Conservation (phyloP, 2,888 invertebrate genomes). For the Ectemnius lituratus region DNA sequence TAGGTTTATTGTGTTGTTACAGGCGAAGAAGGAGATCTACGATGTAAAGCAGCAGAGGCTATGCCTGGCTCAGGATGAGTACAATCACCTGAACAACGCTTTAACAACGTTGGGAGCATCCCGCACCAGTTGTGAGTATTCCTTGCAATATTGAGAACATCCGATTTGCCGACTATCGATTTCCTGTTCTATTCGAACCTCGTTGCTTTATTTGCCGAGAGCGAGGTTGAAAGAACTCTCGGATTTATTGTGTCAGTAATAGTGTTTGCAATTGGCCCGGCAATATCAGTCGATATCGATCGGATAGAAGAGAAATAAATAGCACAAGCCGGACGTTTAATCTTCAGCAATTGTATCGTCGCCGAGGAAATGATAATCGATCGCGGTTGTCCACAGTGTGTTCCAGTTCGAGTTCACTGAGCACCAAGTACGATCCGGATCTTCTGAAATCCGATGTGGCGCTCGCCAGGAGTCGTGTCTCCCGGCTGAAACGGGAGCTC, state of each 20-base stretch:
- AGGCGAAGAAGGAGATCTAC: slow-evolving; percentile 98
- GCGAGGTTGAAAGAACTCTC: background rate
- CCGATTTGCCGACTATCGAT: slow-evolving; percentile 6
- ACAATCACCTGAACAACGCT: slow-evolving; percentile 93
- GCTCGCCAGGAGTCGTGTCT: slow-evolving; percentile 92
- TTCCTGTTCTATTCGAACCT: slow-evolving; percentile 9
- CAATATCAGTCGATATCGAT: too few relatives aligned
- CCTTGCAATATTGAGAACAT: slow-evolving; percentile 26
- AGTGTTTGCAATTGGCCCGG: too few relatives aligned
- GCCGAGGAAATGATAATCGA: too few relatives aligned
- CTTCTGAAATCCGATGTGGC: slow-evolving; percentile 94
- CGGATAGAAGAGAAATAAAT: too few relatives aligned
- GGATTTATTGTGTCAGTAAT: background rate
- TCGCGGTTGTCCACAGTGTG: slow-evolving; percentile 81
- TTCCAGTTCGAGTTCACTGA: slow-evolving; percentile 91
- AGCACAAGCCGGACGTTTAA: too few relatives aligned
- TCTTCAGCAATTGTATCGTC: too few relatives aligned
- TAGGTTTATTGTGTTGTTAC: slow-evolving; percentile 70
- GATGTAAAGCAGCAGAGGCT: slow-evolving; percentile 96
- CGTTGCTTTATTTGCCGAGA: background rate
- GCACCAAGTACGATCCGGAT: slow-evolving; percentile 97
- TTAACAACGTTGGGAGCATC: slow-evolving; percentile 91
- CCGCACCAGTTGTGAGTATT: slow-evolving; percentile 92
- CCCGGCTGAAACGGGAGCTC: slow-evolving; percentile 92
- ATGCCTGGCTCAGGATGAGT: slow-evolving; percentile 96